Evolutionary conservation across 2,888 invertebrate species (phyloP), one percentile per base, ranked within the genome.

Genomic region (Synergus japonicus): DNA sequence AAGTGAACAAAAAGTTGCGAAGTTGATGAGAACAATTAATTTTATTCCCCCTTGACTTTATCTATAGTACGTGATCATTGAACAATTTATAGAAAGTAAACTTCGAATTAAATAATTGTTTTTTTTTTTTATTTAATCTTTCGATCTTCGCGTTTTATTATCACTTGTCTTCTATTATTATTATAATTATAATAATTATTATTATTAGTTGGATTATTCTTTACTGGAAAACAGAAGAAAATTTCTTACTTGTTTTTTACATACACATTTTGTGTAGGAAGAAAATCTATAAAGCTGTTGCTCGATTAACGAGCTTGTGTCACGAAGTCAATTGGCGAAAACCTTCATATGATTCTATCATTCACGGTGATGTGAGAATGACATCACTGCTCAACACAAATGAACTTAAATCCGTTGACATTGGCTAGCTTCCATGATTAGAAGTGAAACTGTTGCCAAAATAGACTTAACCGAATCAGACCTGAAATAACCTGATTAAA

Each of bases 291-390:
- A 46, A 69, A 69, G 49, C 69, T 46, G 69, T 69, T 46, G 67
- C 46, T 49, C 13, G 29, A 69, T 49, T 49, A 69, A 69, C 49
- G 46, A 15, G 46, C 46, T 69, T 69, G 46, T 49, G 69, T 69
- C 73, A 73, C 29, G 37, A 73, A 54, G 73, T 73, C 73, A 73
- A 73, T 5, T 73, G 73, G 29, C 5, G 49, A 37, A 54, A 73
- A 73, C 41, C 54, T 73, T 73, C 54, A 73, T 37, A 9, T 54
- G 49, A 73, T 73, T 73, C 73, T 29, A 54, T 73, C 73, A 73
- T 73, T 9, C 12, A 37, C 37, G 15, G n/a, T 54, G 73, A 73
- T 73, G 69, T 29, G 29, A 49, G 29, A 69, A 73, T 73, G 73
- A 73, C 73, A 54, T 73, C 73, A 54, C 37, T n/a, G 4, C 37